Evolutionary conservation across 2,888 invertebrate species (phyloP).

Genomic region (Acleris literana): DNA sequence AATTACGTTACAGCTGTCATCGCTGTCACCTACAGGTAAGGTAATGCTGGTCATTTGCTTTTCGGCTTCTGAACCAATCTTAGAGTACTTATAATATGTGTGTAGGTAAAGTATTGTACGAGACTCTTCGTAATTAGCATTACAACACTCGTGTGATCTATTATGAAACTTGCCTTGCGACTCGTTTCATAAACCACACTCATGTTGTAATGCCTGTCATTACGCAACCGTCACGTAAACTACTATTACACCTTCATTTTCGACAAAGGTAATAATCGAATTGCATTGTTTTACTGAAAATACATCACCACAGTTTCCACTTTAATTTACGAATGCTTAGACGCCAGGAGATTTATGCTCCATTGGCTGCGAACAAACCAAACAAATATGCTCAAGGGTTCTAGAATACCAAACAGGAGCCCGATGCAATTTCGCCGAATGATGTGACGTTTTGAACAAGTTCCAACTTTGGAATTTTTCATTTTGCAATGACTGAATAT

Average conservation of each 20-base stretch:
- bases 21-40: no score
- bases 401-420: conserved; percentile 72
- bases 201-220: no score
- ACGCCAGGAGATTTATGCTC: conserved; percentile 27
- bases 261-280: background rate
- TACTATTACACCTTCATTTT: background rate
- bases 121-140: no score
- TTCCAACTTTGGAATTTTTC: conserved; percentile 68
- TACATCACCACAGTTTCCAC: background rate
- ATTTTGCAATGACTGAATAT: conserved; percentile 58
- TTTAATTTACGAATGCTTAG: conserved; percentile 21
- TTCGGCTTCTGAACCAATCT: no score
- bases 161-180: no score
- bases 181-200: no score
- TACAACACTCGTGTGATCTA: no score
- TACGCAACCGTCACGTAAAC: no score
- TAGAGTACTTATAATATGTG: no score
- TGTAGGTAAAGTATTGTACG: no score
- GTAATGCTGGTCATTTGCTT: no score
- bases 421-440: conserved; percentile 69
- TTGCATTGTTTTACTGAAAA: background rate
- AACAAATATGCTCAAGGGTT: conserved; percentile 68
- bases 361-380: conserved; percentile 21
- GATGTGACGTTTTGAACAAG: conserved; percentile 69
- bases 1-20: no score